Evolutionary conservation across 2,797 vertebrate genomes (phyloP).

Genomic region (Siniperca undulata): DNA sequence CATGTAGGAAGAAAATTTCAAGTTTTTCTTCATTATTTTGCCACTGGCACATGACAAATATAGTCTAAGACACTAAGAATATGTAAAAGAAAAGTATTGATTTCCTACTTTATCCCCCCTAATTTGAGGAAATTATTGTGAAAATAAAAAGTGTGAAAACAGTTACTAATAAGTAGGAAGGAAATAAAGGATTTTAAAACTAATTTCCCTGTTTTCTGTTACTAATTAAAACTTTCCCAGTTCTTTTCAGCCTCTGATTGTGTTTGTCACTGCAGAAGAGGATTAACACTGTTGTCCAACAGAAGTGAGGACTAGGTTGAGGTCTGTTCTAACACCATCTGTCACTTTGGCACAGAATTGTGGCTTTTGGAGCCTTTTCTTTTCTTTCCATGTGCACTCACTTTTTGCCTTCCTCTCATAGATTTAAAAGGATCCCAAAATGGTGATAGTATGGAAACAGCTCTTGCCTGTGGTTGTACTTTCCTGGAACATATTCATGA

Average conservation of each 20-base stretch:
- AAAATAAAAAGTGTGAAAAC: not conserved
- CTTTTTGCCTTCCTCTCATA: slow-evolving; percentile 20
- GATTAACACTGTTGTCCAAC: slow-evolving; percentile 55
- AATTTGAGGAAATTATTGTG: not conserved
- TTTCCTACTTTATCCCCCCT: not conserved
- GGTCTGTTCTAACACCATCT: slow-evolving; percentile 69
- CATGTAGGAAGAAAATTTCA: not conserved
- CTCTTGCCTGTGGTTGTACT: slow-evolving; percentile 13
- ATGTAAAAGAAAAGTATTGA: not conserved
- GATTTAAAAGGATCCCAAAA: slow-evolving; percentile 28
- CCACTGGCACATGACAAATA: not conserved
- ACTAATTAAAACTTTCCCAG: slow-evolving; percentile 34
- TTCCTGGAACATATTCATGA: slow-evolving; percentile 35
- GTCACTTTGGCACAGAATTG: slow-evolving; percentile 55
- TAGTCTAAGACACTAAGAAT: not conserved
- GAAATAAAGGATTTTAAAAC: not conserved
- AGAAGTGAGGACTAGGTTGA: slow-evolving; percentile 46
- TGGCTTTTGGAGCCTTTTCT: slow-evolving; percentile 36
- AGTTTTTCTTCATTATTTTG: not conserved
- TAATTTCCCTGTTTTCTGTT: slow-evolving; percentile 1
- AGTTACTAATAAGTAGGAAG: not conserved
- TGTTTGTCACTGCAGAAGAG: slow-evolving; percentile 33
- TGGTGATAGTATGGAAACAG: slow-evolving; percentile 41
- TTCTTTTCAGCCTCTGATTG: slow-evolving; percentile 6
- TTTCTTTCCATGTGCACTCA: slow-evolving; percentile 42